phyloP scores from a whole-genome alignment of 2,113 vertebrate species.

The Scolopax mira region DNA sequence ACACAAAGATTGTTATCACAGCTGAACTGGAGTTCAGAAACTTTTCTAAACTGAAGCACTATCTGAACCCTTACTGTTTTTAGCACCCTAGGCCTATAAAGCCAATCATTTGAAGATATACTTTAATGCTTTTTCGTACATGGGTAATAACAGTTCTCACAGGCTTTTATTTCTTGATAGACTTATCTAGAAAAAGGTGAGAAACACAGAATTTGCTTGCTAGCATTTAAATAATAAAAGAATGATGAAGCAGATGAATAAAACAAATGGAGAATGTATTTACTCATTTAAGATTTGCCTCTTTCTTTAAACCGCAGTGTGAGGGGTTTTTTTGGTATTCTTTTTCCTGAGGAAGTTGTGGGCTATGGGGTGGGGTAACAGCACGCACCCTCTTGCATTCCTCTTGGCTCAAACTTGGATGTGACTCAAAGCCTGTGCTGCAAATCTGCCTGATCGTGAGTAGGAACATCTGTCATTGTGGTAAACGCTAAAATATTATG shows the following conservation, averaged over 20 bases:
- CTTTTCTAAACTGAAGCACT: background rate
- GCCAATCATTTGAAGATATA: background rate
- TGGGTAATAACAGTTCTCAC: background rate
- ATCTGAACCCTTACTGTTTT: background rate
- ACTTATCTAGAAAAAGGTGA: background rate
- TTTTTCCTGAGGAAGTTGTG: slow-evolving; percentile 18
- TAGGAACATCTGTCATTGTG: background rate
- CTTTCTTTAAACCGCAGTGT: background rate
- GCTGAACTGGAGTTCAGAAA: background rate
- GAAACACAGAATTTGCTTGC: background rate
- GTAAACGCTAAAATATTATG: slow-evolving; percentile 5
- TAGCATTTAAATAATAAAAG: background rate
- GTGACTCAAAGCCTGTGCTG: background rate
- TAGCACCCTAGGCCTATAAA: background rate
- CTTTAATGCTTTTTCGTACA: background rate
- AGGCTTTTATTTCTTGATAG: slow-evolving; percentile 9
- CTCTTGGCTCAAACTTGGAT: background rate
- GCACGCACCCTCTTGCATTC: background rate
- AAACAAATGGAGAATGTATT: slow-evolving; percentile 11
- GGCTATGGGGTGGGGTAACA: background rate
- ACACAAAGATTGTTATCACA: background rate
- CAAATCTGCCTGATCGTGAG: background rate
- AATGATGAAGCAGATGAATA: background rate
- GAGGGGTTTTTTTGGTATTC: background rate
- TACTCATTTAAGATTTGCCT: background rate